These are phyloP conservation scores for Leptocoma aspasia DNA, from an alignment of 2,113 vertebrate species.

Conservation along the genomic window DNA sequence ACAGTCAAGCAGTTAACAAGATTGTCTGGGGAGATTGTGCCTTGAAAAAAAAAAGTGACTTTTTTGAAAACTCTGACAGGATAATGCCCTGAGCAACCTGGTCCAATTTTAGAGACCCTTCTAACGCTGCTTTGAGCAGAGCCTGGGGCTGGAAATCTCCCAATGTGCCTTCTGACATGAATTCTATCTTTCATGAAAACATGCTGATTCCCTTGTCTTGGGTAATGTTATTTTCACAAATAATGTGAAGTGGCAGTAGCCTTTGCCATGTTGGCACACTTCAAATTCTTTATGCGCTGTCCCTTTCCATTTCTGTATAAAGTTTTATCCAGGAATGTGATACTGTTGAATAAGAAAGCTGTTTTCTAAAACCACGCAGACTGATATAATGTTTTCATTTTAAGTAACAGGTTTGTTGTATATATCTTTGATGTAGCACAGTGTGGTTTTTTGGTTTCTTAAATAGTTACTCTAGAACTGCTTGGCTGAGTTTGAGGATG, in stretches of 20 bases:
- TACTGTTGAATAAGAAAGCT: neutral
- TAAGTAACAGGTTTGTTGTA: neutral
- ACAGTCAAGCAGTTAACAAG: neutral
- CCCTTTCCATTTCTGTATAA: neutral
- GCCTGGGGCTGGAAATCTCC: neutral
- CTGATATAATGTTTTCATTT: accelerated
- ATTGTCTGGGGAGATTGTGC: neutral
- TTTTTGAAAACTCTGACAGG: neutral
- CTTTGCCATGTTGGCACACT: neutral
- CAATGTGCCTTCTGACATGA: neutral
- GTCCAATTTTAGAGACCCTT: neutral
- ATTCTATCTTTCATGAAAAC: neutral
- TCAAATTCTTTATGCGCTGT: neutral
- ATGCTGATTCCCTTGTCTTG: neutral
- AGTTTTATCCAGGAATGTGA: neutral
- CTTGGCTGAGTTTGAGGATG: neutral
- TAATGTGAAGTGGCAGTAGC: neutral
- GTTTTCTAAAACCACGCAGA: neutral
- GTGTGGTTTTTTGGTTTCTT: neutral
- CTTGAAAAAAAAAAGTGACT: neutral
- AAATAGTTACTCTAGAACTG: neutral
- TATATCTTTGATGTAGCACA: neutral
- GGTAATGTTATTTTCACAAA: neutral
- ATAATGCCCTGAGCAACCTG: neutral
- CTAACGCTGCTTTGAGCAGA: neutral